Percentiles rank a stretch among this genome's conserved stretches.
Evolutionary conservation across 2,888 invertebrate genomes (phyloP).

Genomic region (Glaucopsyche alexis): DNA sequence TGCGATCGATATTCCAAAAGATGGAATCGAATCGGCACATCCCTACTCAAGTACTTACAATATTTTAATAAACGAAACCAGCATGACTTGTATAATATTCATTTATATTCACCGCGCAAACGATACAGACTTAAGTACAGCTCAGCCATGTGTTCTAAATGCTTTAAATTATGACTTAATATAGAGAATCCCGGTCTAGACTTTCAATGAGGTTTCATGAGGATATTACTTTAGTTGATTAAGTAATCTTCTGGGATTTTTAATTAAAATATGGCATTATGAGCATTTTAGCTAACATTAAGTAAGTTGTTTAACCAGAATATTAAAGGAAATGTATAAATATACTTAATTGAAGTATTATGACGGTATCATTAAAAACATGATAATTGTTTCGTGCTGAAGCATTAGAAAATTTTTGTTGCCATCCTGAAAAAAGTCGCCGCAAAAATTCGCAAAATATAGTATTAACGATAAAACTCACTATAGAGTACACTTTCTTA

Average conservation of each 20-base stretch:
- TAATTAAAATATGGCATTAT: neutral
- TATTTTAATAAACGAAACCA: constrained; percentile 5
- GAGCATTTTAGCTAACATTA: neutral
- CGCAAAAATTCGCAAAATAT: no score
- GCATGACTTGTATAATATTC: constrained; percentile 8
- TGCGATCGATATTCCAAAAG: no score
- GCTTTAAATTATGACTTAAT: constrained; percentile 16
- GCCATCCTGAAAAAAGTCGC: no score
- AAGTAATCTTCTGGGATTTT: constrained; percentile 2
- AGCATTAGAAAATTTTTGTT: no score
- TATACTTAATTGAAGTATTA: no score
- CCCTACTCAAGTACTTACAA: neutral
- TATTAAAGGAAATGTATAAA: no score
- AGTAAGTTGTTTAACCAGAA: neutral
- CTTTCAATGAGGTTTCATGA: constrained; percentile 3
- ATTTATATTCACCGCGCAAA: constrained; percentile 18
- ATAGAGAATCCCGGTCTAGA: constrained; percentile 4
- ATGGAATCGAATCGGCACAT: neutral
- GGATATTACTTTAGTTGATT: neutral
- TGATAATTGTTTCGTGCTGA: no score
- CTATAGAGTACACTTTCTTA: no score
- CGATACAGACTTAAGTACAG: constrained; percentile 6
- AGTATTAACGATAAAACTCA: no score
- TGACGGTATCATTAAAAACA: no score
- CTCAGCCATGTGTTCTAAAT: constrained; percentile 6